Evolutionary conservation across 1,140 invertebrate genomes (phyloP).

Genomic region (Pollicipes pollicipes): DNA sequence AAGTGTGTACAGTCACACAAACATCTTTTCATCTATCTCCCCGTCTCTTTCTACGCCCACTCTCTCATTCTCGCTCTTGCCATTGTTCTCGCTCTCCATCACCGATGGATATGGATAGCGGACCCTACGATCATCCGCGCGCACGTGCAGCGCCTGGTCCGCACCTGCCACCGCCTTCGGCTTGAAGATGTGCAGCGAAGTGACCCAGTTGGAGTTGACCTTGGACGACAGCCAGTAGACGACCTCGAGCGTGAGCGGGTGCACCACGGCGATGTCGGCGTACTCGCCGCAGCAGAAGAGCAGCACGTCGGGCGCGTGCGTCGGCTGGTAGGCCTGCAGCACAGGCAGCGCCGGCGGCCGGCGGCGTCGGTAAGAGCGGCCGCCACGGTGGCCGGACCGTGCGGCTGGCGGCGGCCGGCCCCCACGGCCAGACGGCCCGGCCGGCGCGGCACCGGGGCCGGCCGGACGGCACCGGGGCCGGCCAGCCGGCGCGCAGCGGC

Average conservation of each 20-base stretch:
- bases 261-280: conserved; percentile 90
- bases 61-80: too few relatives aligned
- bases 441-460: conserved; percentile 18
- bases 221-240: conserved; percentile 80
- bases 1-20: conserved; percentile 4
- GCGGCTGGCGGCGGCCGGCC: not conserved
- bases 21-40: too few relatives aligned
- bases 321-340: conserved; percentile 60
- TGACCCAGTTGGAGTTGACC: conserved; percentile 96
- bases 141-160: too few relatives aligned
- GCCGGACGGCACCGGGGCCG: conserved; percentile 13
- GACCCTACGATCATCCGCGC: too few relatives aligned
- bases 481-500: not conserved
- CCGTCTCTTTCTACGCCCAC: too few relatives aligned
- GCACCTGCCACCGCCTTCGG: conserved; percentile 29
- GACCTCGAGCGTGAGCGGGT: conserved; percentile 86
- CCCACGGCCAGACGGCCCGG: conserved; percentile 16
- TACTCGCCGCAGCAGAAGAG: conserved; percentile 94
- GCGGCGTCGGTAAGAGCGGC: not conserved
- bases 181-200: conserved; percentile 75
- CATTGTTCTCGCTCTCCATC: too few relatives aligned
- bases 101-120: too few relatives aligned
- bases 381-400: not conserved
- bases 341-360: conserved; percentile 8
- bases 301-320: conserved; percentile 53